These are phyloP conservation scores for Malacosoma neustria DNA, from an alignment of 2,888 invertebrate genomes.

Conservation along the genomic window DNA sequence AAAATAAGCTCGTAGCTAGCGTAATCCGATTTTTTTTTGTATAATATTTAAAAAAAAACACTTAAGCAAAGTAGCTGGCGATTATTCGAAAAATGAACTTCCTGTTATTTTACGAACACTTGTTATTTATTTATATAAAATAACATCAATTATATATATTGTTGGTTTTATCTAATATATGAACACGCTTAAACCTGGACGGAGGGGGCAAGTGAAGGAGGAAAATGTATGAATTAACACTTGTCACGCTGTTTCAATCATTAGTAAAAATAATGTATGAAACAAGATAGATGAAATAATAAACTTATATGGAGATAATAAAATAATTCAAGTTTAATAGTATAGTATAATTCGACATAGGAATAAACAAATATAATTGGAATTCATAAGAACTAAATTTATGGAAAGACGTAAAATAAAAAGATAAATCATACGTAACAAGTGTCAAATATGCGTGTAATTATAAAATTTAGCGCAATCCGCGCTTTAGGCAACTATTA, in stretches of 20 bases:
- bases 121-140: background rate
- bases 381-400: too few species aligned
- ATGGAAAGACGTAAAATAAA: too few species aligned
- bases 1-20: constrained; percentile 50
- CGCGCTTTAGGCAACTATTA: constrained; percentile 26
- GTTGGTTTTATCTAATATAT: constrained; percentile 39
- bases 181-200: constrained; percentile 67
- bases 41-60: constrained; percentile 1
- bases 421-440: too few species aligned
- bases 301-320: too few species aligned
- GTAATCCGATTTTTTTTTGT: constrained; percentile 13
- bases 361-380: too few species aligned
- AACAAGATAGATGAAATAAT: too few species aligned
- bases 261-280: too few species aligned
- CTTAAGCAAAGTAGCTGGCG: constrained; percentile 15
- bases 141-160: constrained; percentile 1
- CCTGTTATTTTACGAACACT: background rate
- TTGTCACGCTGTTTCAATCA: background rate
- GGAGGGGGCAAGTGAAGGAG: constrained; percentile 55
- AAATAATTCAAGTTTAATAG: too few species aligned
- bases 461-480: constrained; percentile 19
- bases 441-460: background rate
- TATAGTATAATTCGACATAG: too few species aligned
- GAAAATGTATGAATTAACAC: constrained; percentile 18
- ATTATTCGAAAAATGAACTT: constrained; percentile 4